Percentiles rank a stretch among this genome's conserved stretches.
Conservation (phyloP, 2,888 invertebrate genomes). For the Amblyjoppa fuscipennis region DNA sequence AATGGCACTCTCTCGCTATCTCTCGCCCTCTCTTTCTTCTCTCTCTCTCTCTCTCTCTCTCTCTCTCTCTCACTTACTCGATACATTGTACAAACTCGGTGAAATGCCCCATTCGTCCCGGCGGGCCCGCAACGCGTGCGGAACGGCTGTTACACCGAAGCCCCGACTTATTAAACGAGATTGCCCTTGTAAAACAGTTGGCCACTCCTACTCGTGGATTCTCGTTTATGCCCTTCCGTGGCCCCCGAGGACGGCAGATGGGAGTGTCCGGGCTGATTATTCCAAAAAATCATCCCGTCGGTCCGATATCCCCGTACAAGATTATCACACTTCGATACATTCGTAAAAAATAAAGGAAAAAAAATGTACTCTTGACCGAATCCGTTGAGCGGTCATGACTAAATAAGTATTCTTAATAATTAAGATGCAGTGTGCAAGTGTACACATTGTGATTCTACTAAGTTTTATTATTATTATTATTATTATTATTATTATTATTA, state of each 20-base stretch:
- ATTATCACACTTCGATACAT: not conserved
- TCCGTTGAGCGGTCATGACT: too few relatives aligned
- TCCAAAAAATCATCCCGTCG: constrained; percentile 11
- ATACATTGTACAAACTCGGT: constrained; percentile 50
- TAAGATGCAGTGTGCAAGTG: too few relatives aligned
- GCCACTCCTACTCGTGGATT: constrained; percentile 50
- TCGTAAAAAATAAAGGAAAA: not conserved
- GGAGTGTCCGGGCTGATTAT: constrained; percentile 57
- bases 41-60: not conserved
- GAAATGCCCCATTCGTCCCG: constrained; percentile 63
- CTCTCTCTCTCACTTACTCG: constrained; percentile 5
- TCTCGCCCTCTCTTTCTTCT: not conserved
- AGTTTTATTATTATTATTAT: too few relatives aligned
- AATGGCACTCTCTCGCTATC: constrained; percentile 58
- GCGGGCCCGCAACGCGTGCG: constrained; percentile 49
- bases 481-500: too few relatives aligned
- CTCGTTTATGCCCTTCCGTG: constrained; percentile 57
- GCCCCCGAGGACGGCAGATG: constrained; percentile 69
- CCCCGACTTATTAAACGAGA: constrained; percentile 71
- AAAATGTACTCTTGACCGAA: not conserved
- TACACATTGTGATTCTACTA: too few relatives aligned
- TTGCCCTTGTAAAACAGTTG: constrained; percentile 77
- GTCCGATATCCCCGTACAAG: not conserved
- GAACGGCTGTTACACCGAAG: constrained; percentile 67
- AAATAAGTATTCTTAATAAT: too few relatives aligned